phyloP scores from a whole-genome alignment of 2,888 invertebrate species.

The Rhorus exstirpatorius region DNA sequence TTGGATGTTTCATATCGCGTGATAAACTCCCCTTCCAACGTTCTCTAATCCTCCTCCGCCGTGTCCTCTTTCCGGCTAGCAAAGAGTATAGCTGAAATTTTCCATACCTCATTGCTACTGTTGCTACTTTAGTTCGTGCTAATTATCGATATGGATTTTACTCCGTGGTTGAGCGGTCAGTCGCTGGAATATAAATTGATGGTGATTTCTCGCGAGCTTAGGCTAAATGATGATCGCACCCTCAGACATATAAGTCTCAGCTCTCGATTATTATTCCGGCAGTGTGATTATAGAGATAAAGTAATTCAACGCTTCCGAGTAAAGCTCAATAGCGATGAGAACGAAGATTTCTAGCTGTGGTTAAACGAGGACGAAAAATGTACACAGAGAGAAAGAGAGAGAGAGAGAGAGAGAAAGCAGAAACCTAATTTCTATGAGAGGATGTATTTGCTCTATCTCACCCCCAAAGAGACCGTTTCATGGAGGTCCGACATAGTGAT shows the following conservation, averaged over 20 bases:
- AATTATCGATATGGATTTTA: slow-evolving; percentile 50
- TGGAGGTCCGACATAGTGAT: slow-evolving; percentile 34
- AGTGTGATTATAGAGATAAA: slow-evolving; percentile 43
- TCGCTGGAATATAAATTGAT: slow-evolving; percentile 46
- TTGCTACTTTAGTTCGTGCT: slow-evolving; percentile 33
- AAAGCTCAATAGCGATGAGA: slow-evolving; percentile 57
- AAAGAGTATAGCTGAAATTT: not conserved
- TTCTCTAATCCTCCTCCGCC: slow-evolving; percentile 20
- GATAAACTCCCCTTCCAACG: slow-evolving; percentile 77
- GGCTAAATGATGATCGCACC: slow-evolving; percentile 13
- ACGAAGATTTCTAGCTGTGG: slow-evolving; percentile 30
- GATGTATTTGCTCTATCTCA: slow-evolving; percentile 66
- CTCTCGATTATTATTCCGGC: slow-evolving; percentile 62
- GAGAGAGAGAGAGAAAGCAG: slow-evolving; percentile 32
- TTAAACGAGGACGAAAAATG: slow-evolving; percentile 12
- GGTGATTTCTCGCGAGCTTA: slow-evolving; percentile 44
- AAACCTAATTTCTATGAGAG: slow-evolving; percentile 66
- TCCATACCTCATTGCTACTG: slow-evolving; percentile 7
- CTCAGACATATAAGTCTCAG: not conserved
- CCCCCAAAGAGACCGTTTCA: slow-evolving; percentile 39
- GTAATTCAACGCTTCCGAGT: slow-evolving; percentile 43
- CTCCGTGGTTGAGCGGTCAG: slow-evolving; percentile 30
- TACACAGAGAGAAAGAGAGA: slow-evolving; percentile 33
- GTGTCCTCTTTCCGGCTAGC: not conserved
- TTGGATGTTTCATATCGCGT: slow-evolving; percentile 78